A percentile compares a stretch with the other conserved stretches of the same genome.
Evolutionary conservation across 2,113 vertebrate genomes (phyloP).

Genomic region (Sinocyclocheilus anophthalmus): DNA sequence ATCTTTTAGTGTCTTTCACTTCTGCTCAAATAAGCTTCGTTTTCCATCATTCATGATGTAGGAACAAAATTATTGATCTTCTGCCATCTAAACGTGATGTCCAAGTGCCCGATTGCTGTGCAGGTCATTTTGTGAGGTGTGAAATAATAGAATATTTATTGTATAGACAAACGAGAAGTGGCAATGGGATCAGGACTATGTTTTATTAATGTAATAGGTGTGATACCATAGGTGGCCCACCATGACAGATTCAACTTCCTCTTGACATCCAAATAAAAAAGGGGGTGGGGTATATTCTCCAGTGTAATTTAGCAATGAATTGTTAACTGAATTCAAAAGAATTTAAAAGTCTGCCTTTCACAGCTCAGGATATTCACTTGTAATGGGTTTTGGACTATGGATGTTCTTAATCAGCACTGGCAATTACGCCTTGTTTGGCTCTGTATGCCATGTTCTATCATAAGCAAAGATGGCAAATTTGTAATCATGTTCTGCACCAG

Average conservation of each 20-base stretch:
- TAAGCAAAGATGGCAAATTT: neutral
- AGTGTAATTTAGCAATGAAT: neutral
- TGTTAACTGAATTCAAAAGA: neutral
- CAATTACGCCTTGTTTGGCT: neutral
- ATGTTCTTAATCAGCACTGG: neutral
- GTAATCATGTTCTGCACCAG: constrained; percentile 1
- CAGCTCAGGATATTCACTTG: neutral
- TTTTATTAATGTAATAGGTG: constrained; percentile 19
- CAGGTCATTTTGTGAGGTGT: neutral
- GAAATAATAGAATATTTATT: constrained; percentile 18
- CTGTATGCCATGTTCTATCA: neutral
- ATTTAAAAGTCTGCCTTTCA: neutral
- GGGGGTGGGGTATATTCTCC: neutral
- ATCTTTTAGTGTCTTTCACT: neutral
- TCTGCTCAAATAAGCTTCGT: neutral
- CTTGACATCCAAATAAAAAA: neutral
- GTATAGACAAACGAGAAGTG: neutral
- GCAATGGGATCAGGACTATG: constrained; percentile 9
- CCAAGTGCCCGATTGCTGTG: neutral
- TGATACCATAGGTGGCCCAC: constrained; percentile 2
- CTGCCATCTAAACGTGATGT: neutral
- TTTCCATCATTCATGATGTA: constrained; percentile 29
- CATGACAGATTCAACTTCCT: neutral
- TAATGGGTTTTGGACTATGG: neutral
- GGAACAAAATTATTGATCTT: neutral